Conservation (phyloP, 92 coral and sea anemone species). For the Palythoa grandis region DNA sequence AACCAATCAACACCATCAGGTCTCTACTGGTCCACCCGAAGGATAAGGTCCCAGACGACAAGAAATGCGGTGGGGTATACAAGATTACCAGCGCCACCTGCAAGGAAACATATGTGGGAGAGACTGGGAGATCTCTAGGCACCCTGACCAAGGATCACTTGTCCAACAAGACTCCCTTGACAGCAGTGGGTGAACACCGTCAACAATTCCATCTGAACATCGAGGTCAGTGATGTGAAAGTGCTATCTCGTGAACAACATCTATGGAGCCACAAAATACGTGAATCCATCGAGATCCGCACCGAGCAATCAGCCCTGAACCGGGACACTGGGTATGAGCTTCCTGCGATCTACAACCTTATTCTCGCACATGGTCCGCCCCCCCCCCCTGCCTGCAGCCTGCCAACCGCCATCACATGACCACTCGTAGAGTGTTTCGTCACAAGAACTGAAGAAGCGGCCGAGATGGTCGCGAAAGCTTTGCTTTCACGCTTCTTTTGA, state of each 20-base stretch:
- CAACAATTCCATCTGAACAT: conserved; percentile 24
- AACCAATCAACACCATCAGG: conserved; percentile 42
- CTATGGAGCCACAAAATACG: conserved; percentile 23
- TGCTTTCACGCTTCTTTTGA: too few relatives aligned
- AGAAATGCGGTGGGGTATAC: conserved; percentile 29
- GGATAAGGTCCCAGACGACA: conserved; percentile 37
- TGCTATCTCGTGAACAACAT: conserved; percentile 33
- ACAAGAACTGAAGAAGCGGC: too few relatives aligned
- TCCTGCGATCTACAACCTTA: too few relatives aligned
- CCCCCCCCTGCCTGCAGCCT: too few relatives aligned
- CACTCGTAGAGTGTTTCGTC: too few relatives aligned
- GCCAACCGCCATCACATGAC: too few relatives aligned
- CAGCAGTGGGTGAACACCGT: conserved; percentile 41
- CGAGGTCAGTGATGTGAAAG: conserved; percentile 30
- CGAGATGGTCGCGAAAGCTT: too few relatives aligned
- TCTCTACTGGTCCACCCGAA: conserved; percentile 39
- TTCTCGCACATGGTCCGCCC: too few relatives aligned
- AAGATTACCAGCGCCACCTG: conserved; percentile 27
- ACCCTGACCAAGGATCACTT: conserved; percentile 38
- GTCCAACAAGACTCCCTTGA: conserved; percentile 25
- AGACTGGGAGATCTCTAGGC: conserved; percentile 39
- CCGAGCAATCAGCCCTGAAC: conserved; percentile 32
- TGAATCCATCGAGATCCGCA: conserved; percentile 32
- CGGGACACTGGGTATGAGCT: too few relatives aligned
- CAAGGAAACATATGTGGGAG: conserved; percentile 43